Evolutionary conservation across 1,140 invertebrate species (phyloP).

Genomic region (Chrysoperla carnea): DNA sequence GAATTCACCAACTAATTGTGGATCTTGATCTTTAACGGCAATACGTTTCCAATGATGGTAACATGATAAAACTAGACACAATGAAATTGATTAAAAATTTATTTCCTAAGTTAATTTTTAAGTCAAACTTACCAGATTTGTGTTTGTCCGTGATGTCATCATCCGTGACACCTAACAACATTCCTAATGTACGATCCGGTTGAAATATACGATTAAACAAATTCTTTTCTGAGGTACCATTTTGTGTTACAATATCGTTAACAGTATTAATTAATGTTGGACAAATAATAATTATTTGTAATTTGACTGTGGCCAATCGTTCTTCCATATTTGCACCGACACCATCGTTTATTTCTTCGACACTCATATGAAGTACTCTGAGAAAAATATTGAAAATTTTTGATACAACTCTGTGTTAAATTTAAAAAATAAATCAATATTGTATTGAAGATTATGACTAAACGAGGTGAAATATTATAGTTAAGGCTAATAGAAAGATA

Average conservation of each 20-base stretch:
- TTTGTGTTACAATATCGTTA: constrained; percentile 18
- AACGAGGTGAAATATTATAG: too few relatives aligned
- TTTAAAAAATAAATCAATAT: neutral
- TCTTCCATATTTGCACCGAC: constrained; percentile 32
- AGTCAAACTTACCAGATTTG: constrained; percentile 24
- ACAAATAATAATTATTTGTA: constrained; percentile 64
- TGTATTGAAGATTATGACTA: too few relatives aligned
- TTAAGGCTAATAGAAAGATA: too few relatives aligned
- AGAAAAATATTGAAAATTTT: constrained; percentile 10
- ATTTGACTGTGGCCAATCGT: constrained; percentile 39
- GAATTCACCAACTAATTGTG: constrained; percentile 62
- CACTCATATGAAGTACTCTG: constrained; percentile 50
- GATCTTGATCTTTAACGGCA: constrained; percentile 57
- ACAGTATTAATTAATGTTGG: constrained; percentile 47
- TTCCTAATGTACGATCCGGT: constrained; percentile 51
- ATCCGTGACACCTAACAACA: constrained; percentile 57
- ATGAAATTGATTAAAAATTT: neutral
- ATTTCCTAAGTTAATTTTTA: constrained; percentile 1
- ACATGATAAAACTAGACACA: constrained; percentile 37
- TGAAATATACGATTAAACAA: constrained; percentile 27
- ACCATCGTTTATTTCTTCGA: constrained; percentile 46
- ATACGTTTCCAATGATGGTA: constrained; percentile 59
- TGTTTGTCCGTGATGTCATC: constrained; percentile 38
- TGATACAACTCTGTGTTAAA: constrained; percentile 4
- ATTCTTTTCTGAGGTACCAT: too few relatives aligned